A percentile compares a stretch with the other conserved stretches of the same genome.
These are phyloP conservation scores for Aegypius monachus DNA, from an alignment of 2,113 vertebrate species.

Conservation along the genomic window DNA sequence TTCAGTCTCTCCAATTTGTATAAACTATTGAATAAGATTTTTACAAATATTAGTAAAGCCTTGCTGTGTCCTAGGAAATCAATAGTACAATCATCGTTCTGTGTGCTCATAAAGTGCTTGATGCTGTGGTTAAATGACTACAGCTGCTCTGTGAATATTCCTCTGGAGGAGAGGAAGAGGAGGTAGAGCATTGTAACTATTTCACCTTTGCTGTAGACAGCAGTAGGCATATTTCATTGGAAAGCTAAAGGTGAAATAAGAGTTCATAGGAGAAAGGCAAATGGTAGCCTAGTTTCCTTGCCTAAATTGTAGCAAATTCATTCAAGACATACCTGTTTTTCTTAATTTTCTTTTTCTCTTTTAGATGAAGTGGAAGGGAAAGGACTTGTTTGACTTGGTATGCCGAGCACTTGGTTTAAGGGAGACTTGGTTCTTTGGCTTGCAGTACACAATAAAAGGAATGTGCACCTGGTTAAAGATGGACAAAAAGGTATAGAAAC, in stretches of 20 bases:
- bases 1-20: neutral
- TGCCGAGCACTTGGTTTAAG: conserved; percentile 86
- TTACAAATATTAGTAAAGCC: neutral
- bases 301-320: neutral
- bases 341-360: neutral
- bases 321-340: neutral
- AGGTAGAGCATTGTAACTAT: neutral
- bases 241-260: neutral
- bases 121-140: neutral
- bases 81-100: neutral
- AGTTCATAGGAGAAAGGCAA: neutral
- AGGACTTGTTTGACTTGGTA: conserved; percentile 90
- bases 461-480: conserved; percentile 89
- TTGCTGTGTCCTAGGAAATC: neutral
- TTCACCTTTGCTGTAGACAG: neutral
- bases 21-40: neutral
- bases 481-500: conserved; percentile 83
- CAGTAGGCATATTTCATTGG: neutral
- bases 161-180: neutral
- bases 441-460: conserved; percentile 87
- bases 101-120: neutral
- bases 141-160: neutral
- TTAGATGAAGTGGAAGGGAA: conserved; percentile 93
- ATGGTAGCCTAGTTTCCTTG: neutral
- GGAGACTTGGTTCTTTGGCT: conserved; percentile 93